A percentile compares a stretch with the other conserved stretches of the same genome.
Conservation (phyloP, 1,140 invertebrate species). For the Zaprionus ghesquierei region DNA sequence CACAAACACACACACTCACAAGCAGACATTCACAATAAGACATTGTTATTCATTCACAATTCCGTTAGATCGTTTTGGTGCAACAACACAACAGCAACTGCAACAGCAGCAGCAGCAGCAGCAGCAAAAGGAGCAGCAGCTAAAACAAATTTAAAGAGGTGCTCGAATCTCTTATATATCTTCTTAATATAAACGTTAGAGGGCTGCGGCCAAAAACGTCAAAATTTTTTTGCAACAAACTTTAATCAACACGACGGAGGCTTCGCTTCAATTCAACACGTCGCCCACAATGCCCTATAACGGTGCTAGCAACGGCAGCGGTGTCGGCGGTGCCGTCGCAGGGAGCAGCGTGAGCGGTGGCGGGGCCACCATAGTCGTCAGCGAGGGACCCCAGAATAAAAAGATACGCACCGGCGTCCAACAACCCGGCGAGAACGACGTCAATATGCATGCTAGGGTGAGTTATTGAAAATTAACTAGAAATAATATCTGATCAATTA, state of each 20-base stretch:
- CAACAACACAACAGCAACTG: not conserved
- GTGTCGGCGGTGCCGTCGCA: constrained; percentile 62
- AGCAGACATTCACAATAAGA: not conserved
- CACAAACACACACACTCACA: not conserved
- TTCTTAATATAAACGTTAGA: not conserved
- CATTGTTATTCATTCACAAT: not conserved
- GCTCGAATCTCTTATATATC: constrained; percentile 8
- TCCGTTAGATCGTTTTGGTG: not conserved
- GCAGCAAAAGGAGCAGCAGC: no score
- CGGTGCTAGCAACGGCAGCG: constrained; percentile 79
- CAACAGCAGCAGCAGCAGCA: not conserved
- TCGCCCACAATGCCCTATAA: constrained; percentile 82
- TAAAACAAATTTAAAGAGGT: constrained; percentile 20
- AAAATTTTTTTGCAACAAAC: constrained; percentile 80
- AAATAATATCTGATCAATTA: no score
- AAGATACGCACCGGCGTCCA: constrained; percentile 81
- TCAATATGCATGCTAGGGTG: constrained; percentile 79
- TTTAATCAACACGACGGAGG: constrained; percentile 71
- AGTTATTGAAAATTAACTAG: constrained; percentile 28
- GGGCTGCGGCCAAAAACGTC: constrained; percentile 70
- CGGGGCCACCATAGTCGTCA: constrained; percentile 77
- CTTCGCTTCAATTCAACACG: constrained; percentile 73
- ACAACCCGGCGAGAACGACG: constrained; percentile 76
- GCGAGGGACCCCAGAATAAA: constrained; percentile 81
- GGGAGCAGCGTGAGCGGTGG: constrained; percentile 63